Evolutionary conservation across 2,888 invertebrate species (phyloP), one percentile per base, ranked within the genome.

Genomic region (Trichogramma evanescens): DNA sequence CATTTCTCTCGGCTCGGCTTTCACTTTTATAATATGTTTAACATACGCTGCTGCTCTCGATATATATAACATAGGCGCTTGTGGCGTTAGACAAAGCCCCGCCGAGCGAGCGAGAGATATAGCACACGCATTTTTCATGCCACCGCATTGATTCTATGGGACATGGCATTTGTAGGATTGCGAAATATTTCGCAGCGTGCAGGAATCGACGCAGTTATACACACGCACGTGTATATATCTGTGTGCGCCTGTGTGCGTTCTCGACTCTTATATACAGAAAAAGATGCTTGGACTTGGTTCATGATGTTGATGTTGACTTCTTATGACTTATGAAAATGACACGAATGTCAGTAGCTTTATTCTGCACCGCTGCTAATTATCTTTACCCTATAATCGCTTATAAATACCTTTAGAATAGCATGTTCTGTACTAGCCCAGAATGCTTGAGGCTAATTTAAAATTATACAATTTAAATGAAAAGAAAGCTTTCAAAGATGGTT

Each of bases 251-350:
- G 51, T 9, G 48, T 50, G 59, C 46, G 54, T 54, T 54, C 54
- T 59, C 54, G 59, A 59, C 51, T 58, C 44, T 58, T 54, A 6
- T 40, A 5, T 45, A 50, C 26, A 42, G 42, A 58, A 42, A 52
- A 41, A 40, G 13, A 41, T 5, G 48, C 39, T 39, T 2, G n/a
- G 42, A 53, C n/a, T 53, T 26, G 8, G 41, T 38, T 39, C 52
- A 44, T 49, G 50, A 7, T 6, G 26, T 39, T 46, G 9, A 40
- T 46, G 9, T 5, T 5, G 4, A 8, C 13, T 6, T n/a, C 8
- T 13, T 41, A 52, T 41, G 40, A 51, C 9, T 26, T 26, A 3
- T 26, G 26, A 26, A 26, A 26, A 26, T 26, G 26, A 26, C 26
- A 26, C 3, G 3, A 26, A 26, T 26, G 26, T 26, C 26, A 26